phyloP scores from a whole-genome alignment of 2,888 invertebrate genomes.

The Sipunculus nudus region DNA sequence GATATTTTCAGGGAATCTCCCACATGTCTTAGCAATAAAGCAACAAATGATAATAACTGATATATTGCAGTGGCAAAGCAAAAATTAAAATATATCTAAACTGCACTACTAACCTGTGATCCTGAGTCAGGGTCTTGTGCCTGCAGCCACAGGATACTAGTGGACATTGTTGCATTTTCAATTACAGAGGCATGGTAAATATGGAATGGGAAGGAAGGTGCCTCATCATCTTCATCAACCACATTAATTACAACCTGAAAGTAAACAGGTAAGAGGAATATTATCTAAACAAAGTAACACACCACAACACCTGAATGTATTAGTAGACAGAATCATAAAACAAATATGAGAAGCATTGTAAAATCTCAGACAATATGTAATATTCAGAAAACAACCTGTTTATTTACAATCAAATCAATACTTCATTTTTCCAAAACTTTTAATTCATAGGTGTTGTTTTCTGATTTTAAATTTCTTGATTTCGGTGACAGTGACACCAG shows the following conservation, averaged over 20 bases:
- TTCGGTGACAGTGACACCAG: too few species aligned
- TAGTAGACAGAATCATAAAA: neutral
- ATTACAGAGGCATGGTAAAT: constrained; percentile 12
- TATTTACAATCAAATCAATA: too few species aligned
- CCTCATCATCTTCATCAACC: constrained; percentile 14
- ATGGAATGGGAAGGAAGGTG: constrained; percentile 21
- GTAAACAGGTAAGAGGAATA: neutral
- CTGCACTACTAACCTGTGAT: constrained; percentile 4
- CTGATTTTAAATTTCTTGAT: too few species aligned
- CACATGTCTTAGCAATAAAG: too few species aligned
- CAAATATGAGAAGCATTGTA: neutral
- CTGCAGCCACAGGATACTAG: constrained; percentile 3
- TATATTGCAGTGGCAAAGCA: neutral
- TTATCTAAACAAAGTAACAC: neutral
- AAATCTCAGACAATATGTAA: neutral
- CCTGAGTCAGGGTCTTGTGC: constrained; percentile 19
- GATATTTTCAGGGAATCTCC: too few species aligned
- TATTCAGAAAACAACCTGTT: neutral
- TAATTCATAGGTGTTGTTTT: too few species aligned
- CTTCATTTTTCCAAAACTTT: too few species aligned
- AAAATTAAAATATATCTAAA: neutral
- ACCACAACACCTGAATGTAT: neutral
- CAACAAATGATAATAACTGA: neutral
- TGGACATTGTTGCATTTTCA: constrained; percentile 9
- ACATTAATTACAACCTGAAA: constrained; percentile 24